Evolutionary conservation across 2,113 vertebrate species (phyloP), one percentile per base, ranked within the genome.

Genomic region (Orientallactaga bullata): DNA sequence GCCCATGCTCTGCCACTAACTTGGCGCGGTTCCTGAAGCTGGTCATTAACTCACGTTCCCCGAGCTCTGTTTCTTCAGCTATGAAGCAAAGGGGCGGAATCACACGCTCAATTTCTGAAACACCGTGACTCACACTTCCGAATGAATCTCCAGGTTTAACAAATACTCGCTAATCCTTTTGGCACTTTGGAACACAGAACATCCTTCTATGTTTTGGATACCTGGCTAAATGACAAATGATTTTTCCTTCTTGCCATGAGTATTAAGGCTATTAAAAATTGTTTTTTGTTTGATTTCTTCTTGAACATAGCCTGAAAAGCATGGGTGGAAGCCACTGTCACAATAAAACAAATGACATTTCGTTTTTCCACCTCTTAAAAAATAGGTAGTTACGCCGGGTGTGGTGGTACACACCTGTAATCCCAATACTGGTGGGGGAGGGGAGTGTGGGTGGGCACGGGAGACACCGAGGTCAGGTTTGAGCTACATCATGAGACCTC

Each of bases 121-220:
- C 26, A 79, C 66, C 23, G 4, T 83, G 84, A 92, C 55, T 94
- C 86, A 85, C 11, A 58, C n/a, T 51, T 85, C 93, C 88, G 55
- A 16, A 66, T 12, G 32, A 83, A 63, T 30, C 32, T 8, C 42
- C 7, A 35, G 39, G 42, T 37, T 72, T 94, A 58, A 81, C 47
- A 84, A 89, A 69, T 61, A 71, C 73, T 72, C 61, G 15, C 74
- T 32, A 47, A 82, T 68, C 21, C 66, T 85, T 37, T 37, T 5
- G 10, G 88, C 17, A 51, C 26, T 55, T 88, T 16, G 58, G 68
- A 90, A 78, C 69, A 73, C 10, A 68, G 81, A 71, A 32, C 24
- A 60, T 5, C 55, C 60, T 73, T 92, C 72, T 65, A 61, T 13
- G 66, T 81, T 95, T 80, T 32, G 73, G 37, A 55, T 61, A n/a